phyloP scores from a whole-genome alignment of 2,797 vertebrate genomes.

The Artibeus lituratus region DNA sequence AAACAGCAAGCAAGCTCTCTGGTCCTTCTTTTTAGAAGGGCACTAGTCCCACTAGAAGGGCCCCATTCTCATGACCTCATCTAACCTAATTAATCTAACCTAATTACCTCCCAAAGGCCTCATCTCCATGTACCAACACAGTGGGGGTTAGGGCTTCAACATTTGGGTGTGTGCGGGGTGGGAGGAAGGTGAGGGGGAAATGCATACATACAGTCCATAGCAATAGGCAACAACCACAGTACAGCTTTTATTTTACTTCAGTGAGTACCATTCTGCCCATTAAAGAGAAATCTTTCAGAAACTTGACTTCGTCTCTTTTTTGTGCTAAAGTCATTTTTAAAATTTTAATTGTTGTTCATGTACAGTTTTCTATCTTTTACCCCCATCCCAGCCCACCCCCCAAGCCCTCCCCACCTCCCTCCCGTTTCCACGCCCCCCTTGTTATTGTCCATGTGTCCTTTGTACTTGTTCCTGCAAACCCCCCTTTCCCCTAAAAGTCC shows the following conservation, averaged over 20 bases:
- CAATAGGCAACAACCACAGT: neutral
- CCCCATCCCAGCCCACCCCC: no score
- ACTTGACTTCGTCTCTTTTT: neutral
- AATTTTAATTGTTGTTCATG: no score
- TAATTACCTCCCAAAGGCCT: neutral
- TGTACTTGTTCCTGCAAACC: no score
- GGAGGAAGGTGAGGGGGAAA: neutral
- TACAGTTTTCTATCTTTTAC: no score
- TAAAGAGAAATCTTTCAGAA: neutral
- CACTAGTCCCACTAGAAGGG: neutral
- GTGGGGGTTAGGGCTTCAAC: neutral
- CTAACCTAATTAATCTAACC: neutral
- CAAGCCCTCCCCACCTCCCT: no score
- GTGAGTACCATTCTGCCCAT: neutral
- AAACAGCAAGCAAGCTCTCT: neutral
- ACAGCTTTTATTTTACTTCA: neutral
- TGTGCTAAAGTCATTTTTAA: no score
- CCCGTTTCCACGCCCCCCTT: no score
- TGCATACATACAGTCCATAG: neutral
- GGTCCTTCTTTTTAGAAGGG: neutral
- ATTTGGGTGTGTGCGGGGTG: neutral
- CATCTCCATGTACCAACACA: neutral
- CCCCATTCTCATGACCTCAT: neutral
- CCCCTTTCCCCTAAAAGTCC: no score
- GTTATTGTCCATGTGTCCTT: no score